Percentiles rank a stretch among this genome's conserved stretches.
These are phyloP conservation scores for Scrobipalpa costella DNA, from an alignment of 2,888 invertebrate species.

Conservation along the genomic window DNA sequence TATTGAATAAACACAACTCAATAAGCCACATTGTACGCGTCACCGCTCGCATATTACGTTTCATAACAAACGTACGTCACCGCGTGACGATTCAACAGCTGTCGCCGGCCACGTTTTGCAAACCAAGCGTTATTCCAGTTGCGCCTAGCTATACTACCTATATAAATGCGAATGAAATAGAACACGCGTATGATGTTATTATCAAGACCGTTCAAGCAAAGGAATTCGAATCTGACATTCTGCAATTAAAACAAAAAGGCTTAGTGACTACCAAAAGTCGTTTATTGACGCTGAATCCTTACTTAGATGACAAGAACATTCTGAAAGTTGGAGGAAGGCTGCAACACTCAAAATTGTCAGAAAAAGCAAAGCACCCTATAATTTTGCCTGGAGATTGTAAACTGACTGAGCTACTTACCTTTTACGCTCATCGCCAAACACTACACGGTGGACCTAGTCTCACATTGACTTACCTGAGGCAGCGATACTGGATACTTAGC, in stretches of 20 bases:
- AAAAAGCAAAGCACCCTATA: neutral
- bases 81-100: too few relatives aligned
- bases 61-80: too few relatives aligned
- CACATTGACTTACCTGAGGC: too few relatives aligned
- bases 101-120: too few relatives aligned
- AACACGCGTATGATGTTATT: neutral
- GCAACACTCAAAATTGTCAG: neutral
- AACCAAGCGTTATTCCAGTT: too few relatives aligned
- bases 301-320: neutral
- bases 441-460: too few relatives aligned
- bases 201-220: neutral
- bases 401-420: neutral
- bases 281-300: neutral
- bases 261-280: neutral
- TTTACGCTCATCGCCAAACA: neutral
- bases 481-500: too few relatives aligned
- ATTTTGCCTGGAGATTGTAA: neutral
- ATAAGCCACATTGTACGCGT: too few relatives aligned
- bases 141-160: too few relatives aligned
- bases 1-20: too few relatives aligned
- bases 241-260: neutral
- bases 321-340: neutral
- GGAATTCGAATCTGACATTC: neutral
- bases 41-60: too few relatives aligned
- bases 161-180: slow-evolving; percentile 3